Evolutionary conservation across 2,888 invertebrate species (phyloP), one percentile per base, ranked within the genome.

Genomic region (Agrotis clavis): DNA sequence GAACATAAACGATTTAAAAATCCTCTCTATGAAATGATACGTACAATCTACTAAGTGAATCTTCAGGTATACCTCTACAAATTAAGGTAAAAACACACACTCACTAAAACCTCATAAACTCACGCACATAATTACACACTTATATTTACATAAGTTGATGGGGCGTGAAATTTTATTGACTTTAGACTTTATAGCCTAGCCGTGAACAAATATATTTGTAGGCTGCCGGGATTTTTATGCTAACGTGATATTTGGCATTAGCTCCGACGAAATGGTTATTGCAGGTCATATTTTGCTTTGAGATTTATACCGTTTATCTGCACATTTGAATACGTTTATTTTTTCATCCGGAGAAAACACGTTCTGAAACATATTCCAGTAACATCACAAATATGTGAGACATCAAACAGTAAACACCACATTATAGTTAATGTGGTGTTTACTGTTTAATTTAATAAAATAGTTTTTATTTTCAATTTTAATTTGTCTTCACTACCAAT

Each of bases 81-180:
- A 77, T 81, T 56, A 76, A 77, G 63, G 60, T 30, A 30, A 68
- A 76, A 69, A 69, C 69, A 69, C 59, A 73, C 53, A 60, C 53
- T 54, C 69, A 74, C 70, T 13, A 19, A 56, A 45, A 35, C 41
- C 57, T 66, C 51, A 57, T 77, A 77, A 82, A 77, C 45, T 53
- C 65, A 25, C 65, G 81, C 30, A 71, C 61, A 73, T 82, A 82
- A 82, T 72, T 76, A 82, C 65, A 66, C 50, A 66, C 65, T 72
- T 85, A 85, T 85, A 85, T 79, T 63, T 74, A 74, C 70, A 71
- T 69, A 73, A 70, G 47, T 71, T 85, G 61, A 73, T 82, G 80
- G 80, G 69, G 59, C 63, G 67, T 82, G 73, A 85, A 75, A 85
- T 80, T 85, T 85, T 82, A 85, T 80, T 77, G 69, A 73, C 69